A percentile compares a stretch with the other conserved stretches of the same genome.
phyloP scores from a whole-genome alignment of 2,797 vertebrate genomes.

The Siniperca undulata region DNA sequence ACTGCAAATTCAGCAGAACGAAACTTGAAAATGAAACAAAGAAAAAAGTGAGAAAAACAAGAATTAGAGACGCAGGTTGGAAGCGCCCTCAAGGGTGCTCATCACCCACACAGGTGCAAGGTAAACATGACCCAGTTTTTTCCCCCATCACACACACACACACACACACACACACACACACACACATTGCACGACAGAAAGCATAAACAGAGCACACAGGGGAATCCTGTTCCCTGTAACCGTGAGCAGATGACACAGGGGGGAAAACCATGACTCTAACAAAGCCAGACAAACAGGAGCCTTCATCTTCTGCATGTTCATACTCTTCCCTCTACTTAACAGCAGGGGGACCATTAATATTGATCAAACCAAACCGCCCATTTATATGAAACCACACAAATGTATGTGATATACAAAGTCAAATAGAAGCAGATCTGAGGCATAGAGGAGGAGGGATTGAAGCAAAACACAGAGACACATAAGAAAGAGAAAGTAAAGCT shows the following conservation, averaged over 20 bases:
- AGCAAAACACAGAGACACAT: not conserved
- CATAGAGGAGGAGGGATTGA: not conserved
- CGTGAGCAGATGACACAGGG: constrained; percentile 38
- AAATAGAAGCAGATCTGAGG: constrained; percentile 17
- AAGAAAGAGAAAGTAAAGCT: constrained; percentile 6
- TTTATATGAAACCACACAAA: constrained; percentile 19
- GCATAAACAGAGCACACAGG: constrained; percentile 13
- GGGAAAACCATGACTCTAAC: not conserved
- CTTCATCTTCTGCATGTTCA: constrained; percentile 41
- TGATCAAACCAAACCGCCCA: constrained; percentile 40
- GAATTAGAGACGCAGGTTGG: constrained; percentile 38
- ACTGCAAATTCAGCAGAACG: not conserved
- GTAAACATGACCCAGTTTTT: constrained; percentile 72
- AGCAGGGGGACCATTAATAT: constrained; percentile 50
- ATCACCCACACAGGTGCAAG: constrained; percentile 40
- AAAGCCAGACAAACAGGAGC: constrained; percentile 64
- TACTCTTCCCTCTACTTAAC: constrained; percentile 11
- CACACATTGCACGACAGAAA: too few relatives aligned
- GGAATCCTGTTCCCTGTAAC: constrained; percentile 27
- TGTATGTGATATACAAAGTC: constrained; percentile 4
- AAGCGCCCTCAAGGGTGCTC: constrained; percentile 35
- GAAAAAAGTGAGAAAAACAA: constrained; percentile 6
- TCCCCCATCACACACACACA: constrained; percentile 5
- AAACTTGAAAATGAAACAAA: not conserved
- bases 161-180: constrained; percentile 18